Evolutionary conservation across 2,888 invertebrate genomes (phyloP).

Genomic region (Cheilosia vernalis): DNA sequence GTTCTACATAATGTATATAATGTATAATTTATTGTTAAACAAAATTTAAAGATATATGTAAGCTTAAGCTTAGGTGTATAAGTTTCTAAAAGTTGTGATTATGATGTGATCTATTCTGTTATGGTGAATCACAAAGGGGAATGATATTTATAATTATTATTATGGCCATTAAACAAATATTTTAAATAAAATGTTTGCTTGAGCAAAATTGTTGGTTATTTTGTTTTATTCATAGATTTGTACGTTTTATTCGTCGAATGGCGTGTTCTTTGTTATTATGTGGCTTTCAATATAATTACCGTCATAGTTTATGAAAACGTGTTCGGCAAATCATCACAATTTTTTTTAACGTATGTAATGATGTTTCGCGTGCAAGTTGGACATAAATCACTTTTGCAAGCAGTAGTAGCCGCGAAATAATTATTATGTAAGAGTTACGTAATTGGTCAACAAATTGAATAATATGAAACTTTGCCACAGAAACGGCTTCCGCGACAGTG

Average conservation of each 20-base stretch:
- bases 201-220: conserved; percentile 4
- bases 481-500: no score
- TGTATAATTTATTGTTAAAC: conserved; percentile 55
- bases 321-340: no score
- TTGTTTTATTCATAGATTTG: neutral
- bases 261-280: neutral
- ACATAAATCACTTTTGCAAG: no score
- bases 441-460: no score
- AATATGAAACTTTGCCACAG: no score
- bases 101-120: conserved; percentile 63
- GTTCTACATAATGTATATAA: conserved; percentile 53
- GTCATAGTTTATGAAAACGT: no score
- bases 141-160: conserved; percentile 64
- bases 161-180: conserved; percentile 35
- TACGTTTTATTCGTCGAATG: neutral
- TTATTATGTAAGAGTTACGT: no score
- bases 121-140: conserved; percentile 54
- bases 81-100: conserved; percentile 74
- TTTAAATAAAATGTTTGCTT: conserved; percentile 57
- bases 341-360: no score
- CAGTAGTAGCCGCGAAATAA: no score
- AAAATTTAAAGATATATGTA: conserved; percentile 14
- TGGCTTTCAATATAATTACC: neutral
- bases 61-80: conserved; percentile 44
- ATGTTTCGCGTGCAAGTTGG: no score